Conservation (phyloP, 2,888 invertebrate genomes). For the Tillus elongatus region DNA sequence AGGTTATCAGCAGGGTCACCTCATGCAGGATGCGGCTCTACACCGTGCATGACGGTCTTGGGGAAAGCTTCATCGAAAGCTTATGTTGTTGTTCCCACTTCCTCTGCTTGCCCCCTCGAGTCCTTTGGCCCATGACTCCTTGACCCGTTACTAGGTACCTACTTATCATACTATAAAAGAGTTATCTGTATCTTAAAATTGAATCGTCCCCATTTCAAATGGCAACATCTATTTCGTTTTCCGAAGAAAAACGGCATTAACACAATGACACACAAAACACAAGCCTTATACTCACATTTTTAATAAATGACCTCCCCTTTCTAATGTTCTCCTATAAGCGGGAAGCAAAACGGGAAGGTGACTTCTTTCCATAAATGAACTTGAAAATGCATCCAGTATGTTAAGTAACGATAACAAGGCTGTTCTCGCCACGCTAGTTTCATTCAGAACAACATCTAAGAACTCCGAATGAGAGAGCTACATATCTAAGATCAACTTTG, state of each 20-base stretch:
- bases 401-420: constrained; percentile 57
- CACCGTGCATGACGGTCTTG: no score
- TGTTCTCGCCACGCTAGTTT: constrained; percentile 45
- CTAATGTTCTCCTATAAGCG: constrained; percentile 66
- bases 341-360: constrained; percentile 71
- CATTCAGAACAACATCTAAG: constrained; percentile 56
- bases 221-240: background rate
- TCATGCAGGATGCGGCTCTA: no score
- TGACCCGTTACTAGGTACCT: no score
- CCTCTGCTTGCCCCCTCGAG: no score
- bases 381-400: constrained; percentile 53
- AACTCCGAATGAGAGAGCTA: constrained; percentile 69
- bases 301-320: constrained; percentile 60
- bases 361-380: constrained; percentile 52
- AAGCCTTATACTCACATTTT: constrained; percentile 51
- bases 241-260: background rate
- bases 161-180: no score
- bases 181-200: no score
- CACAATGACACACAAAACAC: constrained; percentile 37
- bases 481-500: constrained; percentile 59
- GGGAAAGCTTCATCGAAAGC: no score
- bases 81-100: no score
- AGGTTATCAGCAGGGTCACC: no score
- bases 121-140: no score
- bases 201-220: no score